These are phyloP conservation scores for Brachionus manjavacas DNA, from an alignment of 1,140 invertebrate genomes.

Conservation along the genomic window DNA sequence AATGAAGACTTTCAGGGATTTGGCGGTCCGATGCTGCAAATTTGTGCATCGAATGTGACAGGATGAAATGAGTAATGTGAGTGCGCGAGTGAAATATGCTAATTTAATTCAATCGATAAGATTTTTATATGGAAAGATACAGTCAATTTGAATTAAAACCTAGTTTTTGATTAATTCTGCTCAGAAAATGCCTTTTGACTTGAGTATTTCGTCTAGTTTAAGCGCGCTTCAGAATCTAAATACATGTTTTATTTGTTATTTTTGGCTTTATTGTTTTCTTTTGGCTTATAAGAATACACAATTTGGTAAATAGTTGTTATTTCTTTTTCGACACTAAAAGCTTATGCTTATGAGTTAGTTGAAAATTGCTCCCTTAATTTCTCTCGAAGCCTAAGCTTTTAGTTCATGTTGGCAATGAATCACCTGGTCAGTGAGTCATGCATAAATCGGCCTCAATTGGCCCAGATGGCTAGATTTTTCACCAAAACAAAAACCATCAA, in stretches of 20 bases:
- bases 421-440: background rate
- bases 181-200: background rate
- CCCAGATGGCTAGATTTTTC: too few relatives aligned
- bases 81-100: conserved; percentile 1
- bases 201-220: background rate
- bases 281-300: conserved; percentile 3
- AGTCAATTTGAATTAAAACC: background rate
- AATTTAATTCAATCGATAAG: conserved; percentile 36
- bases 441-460: too few relatives aligned
- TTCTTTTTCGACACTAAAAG: background rate
- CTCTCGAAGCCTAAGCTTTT: background rate
- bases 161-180: conserved; percentile 3
- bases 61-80: background rate
- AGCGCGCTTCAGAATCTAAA: background rate
- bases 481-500: too few relatives aligned
- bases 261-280: background rate
- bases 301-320: background rate
- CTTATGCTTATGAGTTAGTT: background rate
- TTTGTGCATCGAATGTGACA: background rate
- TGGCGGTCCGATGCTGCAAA: background rate
- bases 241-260: background rate
- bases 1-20: background rate
- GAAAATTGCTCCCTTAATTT: background rate
- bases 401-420: background rate
- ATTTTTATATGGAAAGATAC: background rate